Conservation (phyloP, 2,113 vertebrate genomes). For the Mobula birostris region DNA sequence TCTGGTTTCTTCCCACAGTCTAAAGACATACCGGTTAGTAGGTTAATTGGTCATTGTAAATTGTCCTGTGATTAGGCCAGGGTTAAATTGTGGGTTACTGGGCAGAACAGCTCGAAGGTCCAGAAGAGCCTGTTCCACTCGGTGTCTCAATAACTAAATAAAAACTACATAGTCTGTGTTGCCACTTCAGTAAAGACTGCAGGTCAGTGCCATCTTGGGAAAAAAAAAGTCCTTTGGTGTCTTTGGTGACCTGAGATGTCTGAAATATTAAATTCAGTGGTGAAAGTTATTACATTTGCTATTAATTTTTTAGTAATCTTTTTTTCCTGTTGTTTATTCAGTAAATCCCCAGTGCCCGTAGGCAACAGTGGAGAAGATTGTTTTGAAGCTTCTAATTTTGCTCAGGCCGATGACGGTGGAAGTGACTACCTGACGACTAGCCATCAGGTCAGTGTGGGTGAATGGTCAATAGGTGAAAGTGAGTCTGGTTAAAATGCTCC, state of each 20-base stretch:
- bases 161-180: too few species aligned
- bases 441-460: constrained; percentile 47
- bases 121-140: too few species aligned
- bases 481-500: not conserved
- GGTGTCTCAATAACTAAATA: too few species aligned
- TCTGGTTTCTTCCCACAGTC: too few species aligned
- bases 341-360: constrained; percentile 53
- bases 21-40: too few species aligned
- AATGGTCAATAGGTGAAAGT: not conserved
- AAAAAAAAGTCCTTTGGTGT: not conserved
- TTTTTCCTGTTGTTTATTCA: constrained; percentile 38
- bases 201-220: too few species aligned
- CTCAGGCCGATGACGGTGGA: constrained; percentile 44
- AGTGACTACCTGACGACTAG: constrained; percentile 50
- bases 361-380: constrained; percentile 43
- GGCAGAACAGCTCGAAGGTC: too few species aligned
- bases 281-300: not conserved
- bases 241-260: not conserved
- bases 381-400: constrained; percentile 38
- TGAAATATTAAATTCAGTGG: not conserved
- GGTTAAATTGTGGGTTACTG: too few species aligned
- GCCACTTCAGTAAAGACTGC: too few species aligned
- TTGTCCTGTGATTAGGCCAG: too few species aligned
- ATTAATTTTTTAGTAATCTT: not conserved
- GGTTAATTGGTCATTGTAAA: too few species aligned